Base-by-base conservation (phyloP, 2,113 vertebrate species). In the Acinonyx jubatus region DNA sequence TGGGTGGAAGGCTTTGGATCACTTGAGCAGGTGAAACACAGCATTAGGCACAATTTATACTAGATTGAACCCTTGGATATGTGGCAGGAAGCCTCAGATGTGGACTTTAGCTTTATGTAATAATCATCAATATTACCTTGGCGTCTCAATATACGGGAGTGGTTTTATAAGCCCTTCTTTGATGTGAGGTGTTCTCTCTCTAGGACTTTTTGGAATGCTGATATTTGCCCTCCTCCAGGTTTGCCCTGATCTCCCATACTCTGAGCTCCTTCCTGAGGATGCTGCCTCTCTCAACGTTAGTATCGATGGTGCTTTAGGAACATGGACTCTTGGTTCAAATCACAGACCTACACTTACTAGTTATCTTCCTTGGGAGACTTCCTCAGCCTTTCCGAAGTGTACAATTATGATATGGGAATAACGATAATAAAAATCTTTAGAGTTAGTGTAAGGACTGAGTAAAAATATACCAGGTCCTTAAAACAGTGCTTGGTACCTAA, bases 401-500 rank as follows among this genome's bases (percentile, higher is more conserved):
- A 13, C 19, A 89, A 48, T 33, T 91, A 68, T 16, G 69, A 31
- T 71, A 55, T 11, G 7, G 14, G 3, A 86, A 33, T 1, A n/a
- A 14, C 15, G 16, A 63, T 23, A 84, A 55, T 23, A 86, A 86
- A 61, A 91, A 41, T 21, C 16, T 89, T 86, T 41, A 78, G 41
- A n/a, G 10, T 41, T 55, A 73, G 14, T 36, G 1, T 88, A 57
- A 89, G 61, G 19, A 68, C 15, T 33, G 36, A 88, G 66, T 81
- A 91, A 50, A 89, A 94, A 74, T 83, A 38, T 79, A 2, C 7
- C 41, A n/a, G 27, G 25, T 61, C 33, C 41, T 97, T 92, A 50
- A 93, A 71, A 89, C 6, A 78, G 31, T 57, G 21, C 3, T 38
- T 76, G 21, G 13, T 71, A 90, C 76, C 89, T 88, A 76, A 76